Base-by-base conservation (phyloP, 2,113 vertebrate species). In the Hiodon alosoides region DNA sequence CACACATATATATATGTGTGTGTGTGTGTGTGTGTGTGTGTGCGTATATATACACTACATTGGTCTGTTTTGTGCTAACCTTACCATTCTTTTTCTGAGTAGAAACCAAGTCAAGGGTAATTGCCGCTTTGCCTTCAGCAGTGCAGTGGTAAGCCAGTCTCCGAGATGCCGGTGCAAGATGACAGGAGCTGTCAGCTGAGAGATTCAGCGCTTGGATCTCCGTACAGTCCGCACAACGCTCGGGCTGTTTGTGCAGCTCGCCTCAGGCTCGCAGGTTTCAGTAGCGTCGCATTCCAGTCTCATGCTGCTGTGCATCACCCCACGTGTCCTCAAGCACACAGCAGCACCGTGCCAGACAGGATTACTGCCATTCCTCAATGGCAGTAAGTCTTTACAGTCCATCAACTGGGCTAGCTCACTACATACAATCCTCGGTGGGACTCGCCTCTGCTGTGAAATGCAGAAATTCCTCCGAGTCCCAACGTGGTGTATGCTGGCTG, bases 181-280 rank as follows among this genome's bases (percentile, higher is more conserved):
- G 81, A 88, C 78, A 83, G 80, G 64, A 85, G 65, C 79, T 86
- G 84, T 86, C 83, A 83, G 79, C 71, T 72, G 67, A 16, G 47
- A 84, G 77, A 85, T 85, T 82, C 81, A 77, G 76, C 82, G 64
- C 50, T 64, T 9, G 17, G 62, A 72, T 73, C 76, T 67, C 55
- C 78, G 13, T 13, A 7, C n/a, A 70, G 67, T 55, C 67, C 51
- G 17, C 46, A 31, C 50, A n/a, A 51, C 31, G 31, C 31, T 31
- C 2, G 31, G 31, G 31, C 1, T 31, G 31, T 31, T 31, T 31
- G 31, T 2, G 31, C 31, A 31, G 31, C 31, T 31, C 31, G 31
- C 31, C 31, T 31, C 31, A 31, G 31, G 31, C 31, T 31, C 31
- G 31, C 31, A 31, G 31, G 31, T 31, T 31, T 31, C 31, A 31